A percentile compares a stretch with the other conserved stretches of the same genome.
Evolutionary conservation across 2,797 vertebrate genomes (phyloP).

Genomic region (Myoxocephalus aenaeus): DNA sequence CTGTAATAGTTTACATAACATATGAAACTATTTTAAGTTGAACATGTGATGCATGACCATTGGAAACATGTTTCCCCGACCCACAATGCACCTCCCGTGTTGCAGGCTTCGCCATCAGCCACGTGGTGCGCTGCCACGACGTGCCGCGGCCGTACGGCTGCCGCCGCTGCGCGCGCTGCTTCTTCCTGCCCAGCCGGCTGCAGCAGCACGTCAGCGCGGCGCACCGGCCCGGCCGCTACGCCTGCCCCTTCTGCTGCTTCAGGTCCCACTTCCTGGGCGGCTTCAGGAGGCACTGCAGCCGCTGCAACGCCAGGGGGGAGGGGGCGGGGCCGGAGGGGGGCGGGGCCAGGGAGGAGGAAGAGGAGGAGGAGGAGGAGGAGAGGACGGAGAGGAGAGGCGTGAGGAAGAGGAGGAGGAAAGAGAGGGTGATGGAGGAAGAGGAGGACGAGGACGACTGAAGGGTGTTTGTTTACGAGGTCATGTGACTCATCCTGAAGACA

Average conservation of each 20-base stretch:
- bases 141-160: conserved; percentile 66
- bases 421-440: background rate
- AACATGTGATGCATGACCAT: background rate
- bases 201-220: conserved; percentile 60
- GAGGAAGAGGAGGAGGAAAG: conserved; percentile 21
- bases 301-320: conserved; percentile 67
- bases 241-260: conserved; percentile 80
- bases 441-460: conserved; percentile 7
- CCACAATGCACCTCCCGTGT: background rate
- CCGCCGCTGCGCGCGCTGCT: conserved; percentile 50
- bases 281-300: conserved; percentile 74
- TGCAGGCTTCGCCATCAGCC: conserved; percentile 72
- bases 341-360: background rate
- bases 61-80: background rate
- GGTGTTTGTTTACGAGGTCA: background rate
- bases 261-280: conserved; percentile 65
- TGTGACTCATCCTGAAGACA: background rate
- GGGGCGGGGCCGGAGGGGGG: background rate
- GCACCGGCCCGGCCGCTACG: conserved; percentile 71
- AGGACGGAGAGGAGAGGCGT: conserved; percentile 2
- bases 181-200: conserved; percentile 75
- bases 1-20: no score
- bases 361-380: background rate
- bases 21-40: no score
- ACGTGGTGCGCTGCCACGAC: conserved; percentile 67